Conservation (phyloP, 2,113 vertebrate species). For the Podarcis muralis region DNA sequence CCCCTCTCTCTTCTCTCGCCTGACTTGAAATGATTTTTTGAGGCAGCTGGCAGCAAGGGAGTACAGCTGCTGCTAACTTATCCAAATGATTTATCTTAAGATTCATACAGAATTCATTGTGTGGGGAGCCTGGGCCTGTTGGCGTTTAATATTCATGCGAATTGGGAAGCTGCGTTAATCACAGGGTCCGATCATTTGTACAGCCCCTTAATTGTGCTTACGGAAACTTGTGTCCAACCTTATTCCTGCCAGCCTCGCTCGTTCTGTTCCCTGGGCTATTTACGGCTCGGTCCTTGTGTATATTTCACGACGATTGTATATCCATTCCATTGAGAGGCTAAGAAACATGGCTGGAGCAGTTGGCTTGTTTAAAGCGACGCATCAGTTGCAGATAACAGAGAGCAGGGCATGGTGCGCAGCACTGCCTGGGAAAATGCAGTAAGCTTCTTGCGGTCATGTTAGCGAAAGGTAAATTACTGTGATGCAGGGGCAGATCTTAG, state of each 20-base stretch:
- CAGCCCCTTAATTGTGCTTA: slow-evolving; percentile 71
- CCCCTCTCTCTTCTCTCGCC: slow-evolving; percentile 26
- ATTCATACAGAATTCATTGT: slow-evolving; percentile 83
- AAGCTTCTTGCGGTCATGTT: background rate
- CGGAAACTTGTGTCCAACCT: slow-evolving; percentile 39
- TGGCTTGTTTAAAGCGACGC: background rate
- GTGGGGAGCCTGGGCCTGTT: slow-evolving; percentile 76
- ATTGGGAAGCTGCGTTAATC: slow-evolving; percentile 76
- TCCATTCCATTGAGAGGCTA: background rate
- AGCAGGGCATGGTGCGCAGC: background rate
- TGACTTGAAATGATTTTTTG: slow-evolving; percentile 63
- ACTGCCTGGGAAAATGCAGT: background rate
- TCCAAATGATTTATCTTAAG: slow-evolving; percentile 83
- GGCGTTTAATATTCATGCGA: slow-evolving; percentile 87
- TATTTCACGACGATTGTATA: slow-evolving; percentile 3
- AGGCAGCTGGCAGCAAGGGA: slow-evolving; percentile 73
- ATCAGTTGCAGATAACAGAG: background rate
- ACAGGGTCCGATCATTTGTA: slow-evolving; percentile 74
- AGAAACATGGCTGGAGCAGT: slow-evolving; percentile 1
- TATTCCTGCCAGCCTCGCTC: background rate
- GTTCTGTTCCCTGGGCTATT: background rate
- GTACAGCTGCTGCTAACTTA: slow-evolving; percentile 80
- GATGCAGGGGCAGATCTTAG: background rate
- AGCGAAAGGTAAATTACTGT: background rate
- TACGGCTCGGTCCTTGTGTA: background rate